Base-by-base conservation (phyloP, 2,113 vertebrate genomes). In the Suricata suricatta region DNA sequence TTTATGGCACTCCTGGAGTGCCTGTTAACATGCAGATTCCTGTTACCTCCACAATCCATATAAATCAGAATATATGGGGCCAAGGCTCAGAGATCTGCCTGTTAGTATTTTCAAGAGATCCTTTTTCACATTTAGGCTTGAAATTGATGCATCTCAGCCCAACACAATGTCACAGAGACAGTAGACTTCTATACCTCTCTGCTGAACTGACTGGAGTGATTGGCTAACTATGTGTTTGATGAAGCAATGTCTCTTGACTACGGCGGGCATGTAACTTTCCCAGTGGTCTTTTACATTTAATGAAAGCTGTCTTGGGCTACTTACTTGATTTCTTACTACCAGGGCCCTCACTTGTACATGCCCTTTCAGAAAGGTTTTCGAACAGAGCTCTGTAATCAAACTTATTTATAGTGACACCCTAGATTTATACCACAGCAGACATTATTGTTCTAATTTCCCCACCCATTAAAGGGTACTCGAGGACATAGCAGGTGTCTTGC, bases 401-500 rank as follows among this genome's bases (percentile, higher is more conserved):
- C 66, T 60, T 69, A 25, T 31, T 88, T 93, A 79, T 88, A n/a
- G 76, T 44, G 47, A 25, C 5, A 77, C 5, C 27, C 21, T 38
- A 74, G 50, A 47, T 68, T 82, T 44, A 5, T 52, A 31, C n/a
- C 35, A 41, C 11, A 92, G 80, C 79, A 85, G 50, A 71, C 41
- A 1, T 8, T 35, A 54, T 27, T 92, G 33, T 89, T 41, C n/a
- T 81, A 57, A 35, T n/a, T 81, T 72, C 10, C 15, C 10, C 25
- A 44, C 23, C 9, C 38, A 66, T 80, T 23, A 88, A 33, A 96
- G 97, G 79, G 60, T 50, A 90, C 17, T 47, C 19, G 31, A 89
- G 96, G 83, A 79, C 96, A 97, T 12, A 63, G 60, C 96, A 98
- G 97, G 95, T 97, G 90, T 63, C 82, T 97, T 69, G 66, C 47